These are phyloP conservation scores for Nannobrachium achirus DNA, from an alignment of 2,113 vertebrate species.

Conservation along the genomic window DNA sequence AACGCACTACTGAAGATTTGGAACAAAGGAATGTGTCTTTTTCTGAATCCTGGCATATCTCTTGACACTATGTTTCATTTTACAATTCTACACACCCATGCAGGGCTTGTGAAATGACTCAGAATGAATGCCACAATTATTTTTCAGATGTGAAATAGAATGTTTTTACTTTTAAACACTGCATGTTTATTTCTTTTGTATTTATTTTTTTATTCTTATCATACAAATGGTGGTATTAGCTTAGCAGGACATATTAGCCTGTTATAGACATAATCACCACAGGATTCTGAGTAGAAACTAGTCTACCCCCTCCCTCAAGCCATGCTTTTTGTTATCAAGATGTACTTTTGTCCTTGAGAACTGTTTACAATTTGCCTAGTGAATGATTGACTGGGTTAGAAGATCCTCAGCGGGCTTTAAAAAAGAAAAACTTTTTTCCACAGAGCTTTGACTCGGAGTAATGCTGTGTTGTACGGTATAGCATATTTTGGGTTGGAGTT, in stretches of 20 bases:
- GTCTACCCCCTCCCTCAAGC: not conserved
- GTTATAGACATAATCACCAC: not conserved
- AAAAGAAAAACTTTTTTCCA: constrained; percentile 14
- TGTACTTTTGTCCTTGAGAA: constrained; percentile 68
- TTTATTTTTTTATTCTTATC: too few species aligned
- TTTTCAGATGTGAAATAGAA: too few species aligned
- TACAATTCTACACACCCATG: too few species aligned
- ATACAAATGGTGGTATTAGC: not conserved
- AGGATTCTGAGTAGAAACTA: not conserved
- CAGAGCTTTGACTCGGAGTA: not conserved
- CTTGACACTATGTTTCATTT: too few species aligned
- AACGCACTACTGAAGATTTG: not conserved
- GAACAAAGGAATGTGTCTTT: too few species aligned
- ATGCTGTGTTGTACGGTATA: not conserved
- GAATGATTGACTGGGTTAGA: constrained; percentile 74
- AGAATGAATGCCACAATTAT: too few species aligned
- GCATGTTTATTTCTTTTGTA: too few species aligned
- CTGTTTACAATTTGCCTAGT: constrained; percentile 65
- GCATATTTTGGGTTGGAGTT: not conserved
- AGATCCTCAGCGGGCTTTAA: not conserved
- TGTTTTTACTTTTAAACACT: too few species aligned
- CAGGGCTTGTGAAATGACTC: too few species aligned
- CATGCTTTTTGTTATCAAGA: constrained; percentile 56
- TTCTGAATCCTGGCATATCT: too few species aligned
- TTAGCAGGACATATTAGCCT: not conserved